A percentile compares a stretch with the other conserved stretches of the same genome.
Conservation (phyloP, 2,113 vertebrate genomes). For the Dermatemys mawii region DNA sequence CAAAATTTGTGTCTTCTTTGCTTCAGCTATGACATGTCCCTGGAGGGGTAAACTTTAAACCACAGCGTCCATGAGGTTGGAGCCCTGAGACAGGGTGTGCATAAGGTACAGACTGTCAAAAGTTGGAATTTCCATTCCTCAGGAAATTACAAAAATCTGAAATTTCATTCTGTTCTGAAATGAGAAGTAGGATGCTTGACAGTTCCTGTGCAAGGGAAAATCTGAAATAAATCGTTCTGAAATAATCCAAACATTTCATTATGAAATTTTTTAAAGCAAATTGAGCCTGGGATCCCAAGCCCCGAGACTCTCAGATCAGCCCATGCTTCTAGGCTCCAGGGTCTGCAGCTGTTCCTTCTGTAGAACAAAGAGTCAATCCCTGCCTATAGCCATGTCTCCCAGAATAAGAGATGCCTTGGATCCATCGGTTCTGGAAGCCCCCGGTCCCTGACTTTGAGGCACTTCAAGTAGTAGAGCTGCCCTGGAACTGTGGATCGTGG, state of each 20-base stretch:
- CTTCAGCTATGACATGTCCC: not conserved
- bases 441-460: too few species aligned
- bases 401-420: not conserved
- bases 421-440: too few species aligned
- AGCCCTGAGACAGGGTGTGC: not conserved
- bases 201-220: not conserved
- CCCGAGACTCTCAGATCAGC: not conserved
- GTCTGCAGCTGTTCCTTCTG: not conserved
- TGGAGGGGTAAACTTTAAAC: too few species aligned
- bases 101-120: not conserved
- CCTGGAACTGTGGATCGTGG: not conserved
- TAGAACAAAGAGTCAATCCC: not conserved
- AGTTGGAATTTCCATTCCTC: not conserved
- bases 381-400: not conserved
- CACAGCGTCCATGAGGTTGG: not conserved
- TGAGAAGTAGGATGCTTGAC: not conserved
- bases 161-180: not conserved
- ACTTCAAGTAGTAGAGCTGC: too few species aligned
- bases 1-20: not conserved
- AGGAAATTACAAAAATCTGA: not conserved
- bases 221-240: not conserved
- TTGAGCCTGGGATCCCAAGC: not conserved
- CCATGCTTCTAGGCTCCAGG: not conserved
- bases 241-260: not conserved
- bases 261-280: not conserved